A percentile compares a stretch with the other conserved stretches of the same genome.
Conservation (phyloP, 2,888 invertebrate species). For the Venustoraphidia nigricollis region DNA sequence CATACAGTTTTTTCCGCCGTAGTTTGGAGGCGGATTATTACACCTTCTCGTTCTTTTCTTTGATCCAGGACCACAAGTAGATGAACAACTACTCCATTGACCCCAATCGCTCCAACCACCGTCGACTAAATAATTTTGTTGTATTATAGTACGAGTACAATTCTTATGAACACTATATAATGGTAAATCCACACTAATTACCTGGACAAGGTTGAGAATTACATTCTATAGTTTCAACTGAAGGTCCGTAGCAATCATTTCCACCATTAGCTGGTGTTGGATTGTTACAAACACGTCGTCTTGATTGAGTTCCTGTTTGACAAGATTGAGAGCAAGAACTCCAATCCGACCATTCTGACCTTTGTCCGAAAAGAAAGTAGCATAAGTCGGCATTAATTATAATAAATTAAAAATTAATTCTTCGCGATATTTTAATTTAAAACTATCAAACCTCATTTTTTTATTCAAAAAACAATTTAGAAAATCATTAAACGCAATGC, state of each 20-base stretch:
- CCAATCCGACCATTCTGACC: constrained; percentile 41
- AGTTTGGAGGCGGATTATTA: constrained; percentile 21
- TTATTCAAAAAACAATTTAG: too few species aligned
- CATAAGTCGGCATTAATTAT: background rate
- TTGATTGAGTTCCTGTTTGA: constrained; percentile 33
- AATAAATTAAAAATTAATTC: background rate
- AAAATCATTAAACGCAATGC: too few species aligned
- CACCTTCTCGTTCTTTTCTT: constrained; percentile 20
- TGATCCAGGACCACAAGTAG: constrained; percentile 22
- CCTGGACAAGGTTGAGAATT: constrained; percentile 23
- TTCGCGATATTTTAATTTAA: background rate
- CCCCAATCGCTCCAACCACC: constrained; percentile 25
- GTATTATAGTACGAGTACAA: background rate
- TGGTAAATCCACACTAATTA: too few species aligned
- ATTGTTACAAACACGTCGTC: constrained; percentile 32
- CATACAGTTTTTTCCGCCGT: constrained; percentile 26
- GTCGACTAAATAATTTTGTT: constrained; percentile 14
- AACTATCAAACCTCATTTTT: background rate
- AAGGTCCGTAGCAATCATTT: constrained; percentile 20
- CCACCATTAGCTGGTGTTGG: constrained; percentile 26
- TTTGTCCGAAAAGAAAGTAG: constrained; percentile 13
- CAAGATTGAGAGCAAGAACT: constrained; percentile 35
- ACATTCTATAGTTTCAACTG: constrained; percentile 7
- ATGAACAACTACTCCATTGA: constrained; percentile 23
- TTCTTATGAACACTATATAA: too few species aligned